Conservation (phyloP, 2,797 vertebrate genomes). For the Sebastes diaconus region DNA sequence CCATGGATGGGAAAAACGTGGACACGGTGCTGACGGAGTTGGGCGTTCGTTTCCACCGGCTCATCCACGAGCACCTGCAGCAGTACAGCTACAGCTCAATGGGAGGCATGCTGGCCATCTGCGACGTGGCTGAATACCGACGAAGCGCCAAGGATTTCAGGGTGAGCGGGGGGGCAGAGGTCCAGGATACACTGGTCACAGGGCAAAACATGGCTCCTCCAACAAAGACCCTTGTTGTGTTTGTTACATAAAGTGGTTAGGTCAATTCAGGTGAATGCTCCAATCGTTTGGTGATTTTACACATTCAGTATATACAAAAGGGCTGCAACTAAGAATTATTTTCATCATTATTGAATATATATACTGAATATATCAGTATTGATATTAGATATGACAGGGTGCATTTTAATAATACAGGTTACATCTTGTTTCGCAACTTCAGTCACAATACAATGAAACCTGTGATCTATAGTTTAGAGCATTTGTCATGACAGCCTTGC, state of each 20-base stretch:
- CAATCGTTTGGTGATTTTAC: neutral
- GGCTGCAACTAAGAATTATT: neutral
- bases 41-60: slow-evolving; percentile 96
- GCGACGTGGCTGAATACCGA: slow-evolving; percentile 97
- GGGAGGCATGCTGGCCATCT: slow-evolving; percentile 99
- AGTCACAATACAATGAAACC: neutral
- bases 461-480: neutral
- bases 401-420: neutral
- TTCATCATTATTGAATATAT: too few relatives aligned
- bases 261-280: slow-evolving; percentile 1
- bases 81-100: slow-evolving; percentile 98
- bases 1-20: slow-evolving; percentile 99
- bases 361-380: too few relatives aligned
- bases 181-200: slow-evolving; percentile 45
- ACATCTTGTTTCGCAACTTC: neutral
- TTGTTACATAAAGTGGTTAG: neutral
- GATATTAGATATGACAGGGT: neutral
- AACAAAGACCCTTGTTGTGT: slow-evolving; percentile 1
- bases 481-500: neutral
- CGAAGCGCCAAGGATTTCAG: slow-evolving; percentile 98
- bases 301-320: neutral
- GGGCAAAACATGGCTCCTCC: slow-evolving; percentile 38
- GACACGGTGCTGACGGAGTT: slow-evolving; percentile 96
- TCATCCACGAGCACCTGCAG: slow-evolving; percentile 97
- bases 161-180: slow-evolving; percentile 79